A percentile compares a stretch with the other conserved stretches of the same genome.
phyloP scores from a whole-genome alignment of 30 jellyfish, hydroid and myxozoan genomes.

The Aurelia aurita region DNA sequence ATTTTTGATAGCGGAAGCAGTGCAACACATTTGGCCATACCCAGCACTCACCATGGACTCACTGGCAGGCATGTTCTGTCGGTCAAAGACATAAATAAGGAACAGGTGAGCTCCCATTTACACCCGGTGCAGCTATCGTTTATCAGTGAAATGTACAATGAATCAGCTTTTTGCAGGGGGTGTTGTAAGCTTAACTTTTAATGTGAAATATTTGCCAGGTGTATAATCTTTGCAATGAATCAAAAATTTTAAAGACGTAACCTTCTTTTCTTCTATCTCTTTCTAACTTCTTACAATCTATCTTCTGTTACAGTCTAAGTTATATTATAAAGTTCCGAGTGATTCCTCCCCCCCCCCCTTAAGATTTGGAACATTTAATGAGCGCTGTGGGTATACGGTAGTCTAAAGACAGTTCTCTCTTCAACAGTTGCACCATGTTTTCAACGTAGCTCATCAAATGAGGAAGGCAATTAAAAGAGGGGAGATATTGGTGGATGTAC shows the following conservation, averaged over 20 bases:
- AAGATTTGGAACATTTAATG: too few relatives aligned
- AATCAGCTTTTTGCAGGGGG: too few relatives aligned
- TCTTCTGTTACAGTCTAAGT: too few relatives aligned
- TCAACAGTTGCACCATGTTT: conserved; percentile 74
- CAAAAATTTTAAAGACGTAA: too few relatives aligned
- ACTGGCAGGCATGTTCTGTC: conserved; percentile 77
- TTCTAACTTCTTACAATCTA: background rate
- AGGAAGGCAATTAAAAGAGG: conserved; percentile 78
- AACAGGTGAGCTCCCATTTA: conserved; percentile 62
- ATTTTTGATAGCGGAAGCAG: conserved; percentile 30
- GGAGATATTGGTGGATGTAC: conserved; percentile 44
- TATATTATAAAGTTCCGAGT: too few relatives aligned
- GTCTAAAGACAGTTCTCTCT: background rate
- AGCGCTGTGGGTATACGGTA: too few relatives aligned
- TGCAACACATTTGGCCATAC: conserved; percentile 21
- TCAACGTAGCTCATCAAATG: conserved; percentile 91
- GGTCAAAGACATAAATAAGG: conserved; percentile 73
- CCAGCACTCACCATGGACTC: conserved; percentile 60
- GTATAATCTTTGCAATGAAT: too few relatives aligned
- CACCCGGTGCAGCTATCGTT: background rate
- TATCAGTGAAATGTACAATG: too few relatives aligned
- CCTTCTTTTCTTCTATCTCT: background rate
- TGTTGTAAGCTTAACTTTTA: too few relatives aligned
- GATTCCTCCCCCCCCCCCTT: too few relatives aligned
- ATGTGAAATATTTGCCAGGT: too few relatives aligned